Evolutionary conservation across 2,113 vertebrate genomes (phyloP), one percentile per base, ranked within the genome.

Genomic region (Oreotrochilus melanogaster): DNA sequence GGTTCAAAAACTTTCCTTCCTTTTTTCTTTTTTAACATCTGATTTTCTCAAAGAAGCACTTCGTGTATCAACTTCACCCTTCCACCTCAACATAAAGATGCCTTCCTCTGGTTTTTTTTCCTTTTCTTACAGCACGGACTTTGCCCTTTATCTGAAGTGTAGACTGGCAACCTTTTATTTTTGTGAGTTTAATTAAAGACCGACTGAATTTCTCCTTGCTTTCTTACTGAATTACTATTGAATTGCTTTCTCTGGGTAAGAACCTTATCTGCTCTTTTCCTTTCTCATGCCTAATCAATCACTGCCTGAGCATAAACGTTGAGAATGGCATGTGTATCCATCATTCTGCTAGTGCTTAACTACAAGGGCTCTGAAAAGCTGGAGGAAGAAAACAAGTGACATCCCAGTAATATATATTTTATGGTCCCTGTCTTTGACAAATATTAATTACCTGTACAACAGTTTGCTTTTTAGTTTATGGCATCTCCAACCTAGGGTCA

Each of bases 211-310:
- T 92, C 72, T 88, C 42, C 1, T 80, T 91, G 21, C 43, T 81
- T 84, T 57, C 35, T 60, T 67, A 43, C 31, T 78, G 93, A 92
- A 86, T 79, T 18, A 48, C 30, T 61, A 42, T 37, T 53, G 69
- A 88, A 95, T 33, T 53, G 23, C 28, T 97, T 87, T 81, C 4
- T 47, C 47, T 88, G 67, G 27, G 9, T 61, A 14, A 61, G 35
- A 60, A 51, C 22, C 76, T 89, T 67, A 86, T 74, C 83, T 89
- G 27, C 14, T 87, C 24, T 39, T 71, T 89, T 84, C 24, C 43
- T 78, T 91, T 89, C 70, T 84, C 53, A 33, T 14, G n/a, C 35
- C 17, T 67, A 93, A 96, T 96, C 89, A 89, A 81, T 96, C 95
- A 89, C 11, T 78, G 53, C 35, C 76, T 53, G 56, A 30, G 30